These are phyloP conservation scores for Ostrea edulis DNA, from an alignment of 1,140 invertebrate genomes.

Conservation along the genomic window DNA sequence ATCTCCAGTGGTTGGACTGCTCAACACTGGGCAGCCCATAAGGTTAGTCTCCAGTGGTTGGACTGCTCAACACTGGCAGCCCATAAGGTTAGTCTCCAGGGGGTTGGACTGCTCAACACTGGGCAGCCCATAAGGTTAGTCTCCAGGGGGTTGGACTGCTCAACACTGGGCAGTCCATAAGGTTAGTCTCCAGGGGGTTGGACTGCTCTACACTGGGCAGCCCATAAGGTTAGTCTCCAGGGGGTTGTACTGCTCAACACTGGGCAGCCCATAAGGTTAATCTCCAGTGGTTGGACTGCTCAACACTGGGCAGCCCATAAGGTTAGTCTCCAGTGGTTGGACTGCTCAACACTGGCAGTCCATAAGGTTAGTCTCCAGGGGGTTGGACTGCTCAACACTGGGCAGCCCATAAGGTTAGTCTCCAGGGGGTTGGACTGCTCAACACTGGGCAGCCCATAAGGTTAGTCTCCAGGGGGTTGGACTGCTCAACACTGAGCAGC, in stretches of 20 bases:
- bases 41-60: slow-evolving; percentile 65
- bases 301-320: slow-evolving; percentile 79
- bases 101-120: slow-evolving; percentile 79
- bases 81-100: slow-evolving; percentile 12
- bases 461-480: background rate
- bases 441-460: background rate
- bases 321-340: slow-evolving; percentile 60
- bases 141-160: too few relatives aligned
- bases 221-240: too few relatives aligned
- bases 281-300: slow-evolving; percentile 73
- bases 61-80: background rate
- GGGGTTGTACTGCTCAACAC: background rate
- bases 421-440: too few relatives aligned
- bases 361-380: slow-evolving; percentile 17
- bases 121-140: slow-evolving; percentile 78
- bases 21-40: slow-evolving; percentile 79
- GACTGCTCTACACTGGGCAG: background rate
- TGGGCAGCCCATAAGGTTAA: background rate
- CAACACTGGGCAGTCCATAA: background rate
- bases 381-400: slow-evolving; percentile 79
- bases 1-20: slow-evolving; percentile 73
- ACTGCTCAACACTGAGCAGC: background rate
- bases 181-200: background rate
- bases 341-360: background rate
- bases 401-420: slow-evolving; percentile 78